Evolutionary conservation across 2,113 vertebrate species (phyloP), one percentile per base, ranked within the genome.

Genomic region (Cariama cristata): DNA sequence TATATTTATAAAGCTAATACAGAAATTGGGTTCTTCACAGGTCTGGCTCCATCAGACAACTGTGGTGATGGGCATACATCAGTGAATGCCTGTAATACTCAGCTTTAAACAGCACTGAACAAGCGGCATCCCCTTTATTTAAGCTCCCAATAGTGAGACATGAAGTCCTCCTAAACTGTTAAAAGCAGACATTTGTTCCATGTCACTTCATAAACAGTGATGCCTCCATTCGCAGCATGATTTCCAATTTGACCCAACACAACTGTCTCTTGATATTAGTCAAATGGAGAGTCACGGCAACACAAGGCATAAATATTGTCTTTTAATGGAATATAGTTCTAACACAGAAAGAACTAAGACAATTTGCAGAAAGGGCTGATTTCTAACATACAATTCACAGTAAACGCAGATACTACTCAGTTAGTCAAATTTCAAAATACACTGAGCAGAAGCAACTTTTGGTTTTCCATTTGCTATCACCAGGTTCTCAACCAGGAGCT

Each of bases 151-250:
- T 12, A 82, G 30, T 1, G 11, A 90, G 40, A 94, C 40, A 30
- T 0, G 0, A 83, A 80, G n/a, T 38, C 40, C 66, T 82, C 68
- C 56, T 72, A 26, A 86, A 59, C 32, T 79, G 88, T 42, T 86
- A 86, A 92, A 90, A 82, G 71, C 86, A 92, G 50, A 42, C 12
- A 47, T 93, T 86, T 82, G 49, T 69, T 92, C 55, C 66, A 49
- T 4, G 1, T 76, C 81, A 83, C 67, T 80, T 71, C 74, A 86
- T 21, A 73, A 68, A 55, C 2, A 3, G 56, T 6, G 15, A 85
- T 76, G 81, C 28, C 69, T 62, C 74, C 81, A 77, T 76, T 86
- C 83, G 75, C 5, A 2, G 71, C 4, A 86, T 50, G 28, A 69
- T 56, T 86, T 93, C 68, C 88, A 71, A 26, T 77, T 14, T 83